phyloP scores from a whole-genome alignment of 92 coral and sea anemone species.

The Siderastrea radians region DNA sequence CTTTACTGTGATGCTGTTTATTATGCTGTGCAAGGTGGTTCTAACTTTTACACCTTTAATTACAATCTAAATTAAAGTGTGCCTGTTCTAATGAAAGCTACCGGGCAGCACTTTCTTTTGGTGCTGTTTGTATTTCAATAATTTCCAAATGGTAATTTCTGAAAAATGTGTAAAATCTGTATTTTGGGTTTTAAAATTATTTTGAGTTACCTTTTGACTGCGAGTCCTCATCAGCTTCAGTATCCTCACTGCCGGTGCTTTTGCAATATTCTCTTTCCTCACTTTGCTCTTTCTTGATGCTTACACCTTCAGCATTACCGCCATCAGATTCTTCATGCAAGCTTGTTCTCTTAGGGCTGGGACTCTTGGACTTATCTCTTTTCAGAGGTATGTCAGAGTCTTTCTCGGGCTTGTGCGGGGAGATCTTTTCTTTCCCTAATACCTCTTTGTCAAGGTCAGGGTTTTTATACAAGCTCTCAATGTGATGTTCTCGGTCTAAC shows the following conservation, averaged over 20 bases:
- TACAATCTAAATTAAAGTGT: not conserved
- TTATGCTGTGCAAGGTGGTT: not conserved
- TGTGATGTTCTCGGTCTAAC: slow-evolving; percentile 75
- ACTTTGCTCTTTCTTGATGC: slow-evolving; percentile 20
- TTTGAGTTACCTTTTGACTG: slow-evolving; percentile 11
- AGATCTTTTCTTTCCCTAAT: slow-evolving; percentile 66
- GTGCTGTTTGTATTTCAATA: not conserved
- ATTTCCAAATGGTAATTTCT: not conserved
- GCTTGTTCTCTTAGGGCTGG: slow-evolving; percentile 79
- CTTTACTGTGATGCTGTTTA: not conserved
- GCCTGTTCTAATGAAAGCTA: not conserved
- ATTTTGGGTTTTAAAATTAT: too few species aligned
- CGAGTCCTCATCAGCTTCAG: not conserved
- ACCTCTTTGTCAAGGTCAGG: slow-evolving; percentile 68
- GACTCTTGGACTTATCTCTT: slow-evolving; percentile 54
- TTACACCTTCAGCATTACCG: slow-evolving; percentile 3
- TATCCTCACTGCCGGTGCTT: slow-evolving; percentile 40
- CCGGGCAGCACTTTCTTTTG: too few species aligned
- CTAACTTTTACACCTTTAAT: not conserved
- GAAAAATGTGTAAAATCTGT: not conserved
- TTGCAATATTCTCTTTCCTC: slow-evolving; percentile 30
- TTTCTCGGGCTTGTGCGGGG: slow-evolving; percentile 73
- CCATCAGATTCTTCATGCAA: slow-evolving; percentile 52
- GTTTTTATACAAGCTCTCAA: slow-evolving; percentile 78
- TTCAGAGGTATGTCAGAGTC: slow-evolving; percentile 51